Evolutionary conservation across 2,113 vertebrate species (phyloP).

Genomic region (Thamnophis sirtalis): DNA sequence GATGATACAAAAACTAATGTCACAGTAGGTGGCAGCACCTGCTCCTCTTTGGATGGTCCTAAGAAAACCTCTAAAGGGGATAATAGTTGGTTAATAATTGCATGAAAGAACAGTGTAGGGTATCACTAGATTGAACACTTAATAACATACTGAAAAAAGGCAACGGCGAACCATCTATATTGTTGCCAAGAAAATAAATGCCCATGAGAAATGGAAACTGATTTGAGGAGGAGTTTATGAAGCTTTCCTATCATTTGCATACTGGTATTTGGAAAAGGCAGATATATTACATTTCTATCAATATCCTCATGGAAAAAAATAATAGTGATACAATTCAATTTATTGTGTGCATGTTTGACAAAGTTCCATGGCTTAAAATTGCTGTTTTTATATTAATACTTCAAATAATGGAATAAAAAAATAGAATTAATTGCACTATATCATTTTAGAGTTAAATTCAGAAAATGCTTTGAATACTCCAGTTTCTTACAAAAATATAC

Average conservation of each 20-base stretch:
- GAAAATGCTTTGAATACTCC: not conserved
- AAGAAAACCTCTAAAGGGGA: not conserved
- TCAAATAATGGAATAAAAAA: not conserved
- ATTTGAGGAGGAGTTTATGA: not conserved
- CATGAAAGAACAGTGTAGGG: not conserved
- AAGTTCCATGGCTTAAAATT: not conserved
- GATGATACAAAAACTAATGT: not conserved
- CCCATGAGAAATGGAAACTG: not conserved
- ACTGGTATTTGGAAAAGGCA: not conserved
- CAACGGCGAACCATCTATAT: not conserved
- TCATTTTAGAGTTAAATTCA: not conserved
- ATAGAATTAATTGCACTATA: not conserved
- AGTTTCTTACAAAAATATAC: not conserved
- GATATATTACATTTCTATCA: not conserved
- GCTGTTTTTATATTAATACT: not conserved
- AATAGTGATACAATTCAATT: not conserved
- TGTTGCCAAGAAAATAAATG: not conserved
- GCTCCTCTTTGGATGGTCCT: not conserved
- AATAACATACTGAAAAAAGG: not conserved
- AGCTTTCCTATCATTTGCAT: not conserved
- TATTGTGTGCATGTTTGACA: not conserved
- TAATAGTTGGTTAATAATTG: not conserved
- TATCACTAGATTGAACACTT: not conserved
- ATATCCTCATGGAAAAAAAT: not conserved
- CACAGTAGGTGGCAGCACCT: not conserved